A percentile compares a stretch with the other conserved stretches of the same genome.
These are phyloP conservation scores for Saccopteryx bilineata DNA, from an alignment of 2,113 vertebrate species.

Conservation along the genomic window DNA sequence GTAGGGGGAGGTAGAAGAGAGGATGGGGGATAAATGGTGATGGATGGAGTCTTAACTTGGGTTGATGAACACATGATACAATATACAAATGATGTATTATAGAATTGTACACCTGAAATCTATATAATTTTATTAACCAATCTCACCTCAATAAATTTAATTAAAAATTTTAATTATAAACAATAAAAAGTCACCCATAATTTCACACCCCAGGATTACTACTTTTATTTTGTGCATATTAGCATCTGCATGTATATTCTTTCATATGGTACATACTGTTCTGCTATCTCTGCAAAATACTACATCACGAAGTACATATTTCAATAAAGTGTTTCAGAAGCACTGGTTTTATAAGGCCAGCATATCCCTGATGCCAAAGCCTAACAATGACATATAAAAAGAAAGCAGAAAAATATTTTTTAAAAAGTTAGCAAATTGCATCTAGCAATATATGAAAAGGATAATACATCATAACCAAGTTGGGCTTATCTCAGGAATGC, in stretches of 20 bases:
- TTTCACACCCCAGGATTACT: not conserved
- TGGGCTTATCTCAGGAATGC: not conserved
- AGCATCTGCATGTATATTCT: not conserved
- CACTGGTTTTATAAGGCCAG: conserved; percentile 14
- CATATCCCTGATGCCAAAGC: not conserved
- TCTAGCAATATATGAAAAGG: not conserved
- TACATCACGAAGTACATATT: not conserved
- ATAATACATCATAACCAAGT: not conserved
- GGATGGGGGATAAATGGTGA: not conserved
- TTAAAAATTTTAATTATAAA: not conserved
- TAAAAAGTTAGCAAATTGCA: not conserved
- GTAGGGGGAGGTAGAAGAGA: not conserved
- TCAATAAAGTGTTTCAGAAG: conserved; percentile 32
- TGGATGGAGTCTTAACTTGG: not conserved
- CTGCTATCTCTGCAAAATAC: not conserved
- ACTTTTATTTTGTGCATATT: not conserved
- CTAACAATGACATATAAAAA: not conserved
- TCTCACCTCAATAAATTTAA: not conserved
- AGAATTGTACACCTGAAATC: not conserved
- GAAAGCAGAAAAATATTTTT: not conserved
- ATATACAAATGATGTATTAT: not conserved
- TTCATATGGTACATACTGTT: not conserved
- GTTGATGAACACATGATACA: not conserved
- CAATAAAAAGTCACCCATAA: conserved; percentile 11
- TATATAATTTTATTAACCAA: not conserved